phyloP scores from a whole-genome alignment of 2,888 invertebrate species.

The Melinopterus prodromus region DNA sequence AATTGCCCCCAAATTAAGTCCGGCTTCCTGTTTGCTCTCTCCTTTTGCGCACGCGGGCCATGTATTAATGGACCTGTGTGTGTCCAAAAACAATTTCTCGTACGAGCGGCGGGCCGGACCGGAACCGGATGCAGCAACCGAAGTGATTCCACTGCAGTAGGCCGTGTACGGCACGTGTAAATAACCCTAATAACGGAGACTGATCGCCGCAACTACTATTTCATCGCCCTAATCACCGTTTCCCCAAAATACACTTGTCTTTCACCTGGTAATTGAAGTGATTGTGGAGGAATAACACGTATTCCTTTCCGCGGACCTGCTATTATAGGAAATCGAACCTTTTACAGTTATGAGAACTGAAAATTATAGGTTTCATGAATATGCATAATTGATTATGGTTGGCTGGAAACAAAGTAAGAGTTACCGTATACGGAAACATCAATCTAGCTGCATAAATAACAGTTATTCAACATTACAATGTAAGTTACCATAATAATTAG shows the following conservation, averaged over 20 bases:
- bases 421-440: not conserved
- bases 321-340: conserved; percentile 4
- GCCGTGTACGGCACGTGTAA: not conserved
- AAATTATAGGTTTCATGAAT: not conserved
- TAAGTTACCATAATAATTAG: not conserved
- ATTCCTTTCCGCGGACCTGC: not conserved
- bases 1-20: not conserved
- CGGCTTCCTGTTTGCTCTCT: not conserved
- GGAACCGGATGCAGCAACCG: not conserved
- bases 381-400: not conserved
- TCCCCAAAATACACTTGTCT: not conserved
- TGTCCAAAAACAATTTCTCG: conserved; percentile 4
- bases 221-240: not conserved
- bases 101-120: not conserved
- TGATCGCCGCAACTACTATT: not conserved
- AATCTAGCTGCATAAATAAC: not conserved
- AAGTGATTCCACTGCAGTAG: not conserved
- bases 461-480: not conserved
- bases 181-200: not conserved
- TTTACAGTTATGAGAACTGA: not conserved
- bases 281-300: not conserved
- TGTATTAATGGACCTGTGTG: not conserved
- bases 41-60: not conserved
- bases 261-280: not conserved
- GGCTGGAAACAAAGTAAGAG: not conserved